Base-by-base conservation (phyloP, 2,113 vertebrate genomes). In the Pseudorhombus dupliciocellatus region DNA sequence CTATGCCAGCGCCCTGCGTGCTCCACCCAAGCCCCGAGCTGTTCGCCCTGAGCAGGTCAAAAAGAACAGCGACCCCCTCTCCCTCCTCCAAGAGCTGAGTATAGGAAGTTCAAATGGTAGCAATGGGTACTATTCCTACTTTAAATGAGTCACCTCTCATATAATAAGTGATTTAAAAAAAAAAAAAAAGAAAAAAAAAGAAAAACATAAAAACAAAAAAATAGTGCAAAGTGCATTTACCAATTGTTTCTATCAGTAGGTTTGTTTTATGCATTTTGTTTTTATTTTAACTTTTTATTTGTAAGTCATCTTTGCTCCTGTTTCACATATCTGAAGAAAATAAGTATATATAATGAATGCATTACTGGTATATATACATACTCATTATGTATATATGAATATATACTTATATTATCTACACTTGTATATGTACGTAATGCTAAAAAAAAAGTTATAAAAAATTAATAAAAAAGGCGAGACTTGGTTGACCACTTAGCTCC, bases 91-190 rank as follows among this genome's bases (percentile, higher is more conserved):
- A 91, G 98, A 99, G 92, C 96, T 99, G 87, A 99, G 95, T 93
- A 95, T 99, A 94, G 96, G 97, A 91, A 98, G 98, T 94, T 96
- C 97, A 86, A 95, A 97, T 60, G 96, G 96, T 95, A 97, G 96
- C 95, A 99, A 98, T 81, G 98, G 98, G 92, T 99, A 98, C 94
- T 99, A 99, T 91, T 98, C 98, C 83, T 99, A 99, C 94, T 99
- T 99, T 95, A 98, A 99, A 94, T 99, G 93, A 98, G 92, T 91
- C 51, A 79, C 77, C 48, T 68, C 79, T 65, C 42, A 30, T n/a
- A 48, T 77, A 89, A 88, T 84, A 90, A 86, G 79, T 85, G 66
- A 94, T 93, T 82, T 93, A 79, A 62, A 79, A 72, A 58, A 70
- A 68, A 51, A 44, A 84, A 93, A 95, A 93, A 92, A 92, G 91